phyloP scores from a whole-genome alignment of 2,797 vertebrate species.

The Poeciliopsis turneri region DNA sequence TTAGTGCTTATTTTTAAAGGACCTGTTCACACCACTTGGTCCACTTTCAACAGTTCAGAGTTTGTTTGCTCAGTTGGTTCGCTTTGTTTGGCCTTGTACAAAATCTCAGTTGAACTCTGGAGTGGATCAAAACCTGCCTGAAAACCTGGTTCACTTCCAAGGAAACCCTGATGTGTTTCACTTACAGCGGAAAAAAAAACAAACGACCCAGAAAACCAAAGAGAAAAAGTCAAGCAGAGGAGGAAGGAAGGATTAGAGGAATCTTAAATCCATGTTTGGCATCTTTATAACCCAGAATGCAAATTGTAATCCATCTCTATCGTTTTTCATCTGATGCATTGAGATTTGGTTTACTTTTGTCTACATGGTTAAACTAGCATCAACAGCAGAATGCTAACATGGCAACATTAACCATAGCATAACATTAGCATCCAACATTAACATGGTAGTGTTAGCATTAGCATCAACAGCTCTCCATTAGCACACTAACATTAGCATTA shows the following conservation, averaged over 20 bases:
- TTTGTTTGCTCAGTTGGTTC: not conserved
- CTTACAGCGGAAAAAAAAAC: not conserved
- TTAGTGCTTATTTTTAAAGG: not conserved
- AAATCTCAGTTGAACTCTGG: not conserved
- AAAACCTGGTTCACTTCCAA: not conserved
- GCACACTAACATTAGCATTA: not conserved
- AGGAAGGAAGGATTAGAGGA: not conserved
- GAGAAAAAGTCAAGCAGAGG: not conserved
- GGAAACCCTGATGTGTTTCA: not conserved
- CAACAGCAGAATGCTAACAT: not conserved
- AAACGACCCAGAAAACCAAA: not conserved
- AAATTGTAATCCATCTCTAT: not conserved
- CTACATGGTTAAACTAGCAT: not conserved
- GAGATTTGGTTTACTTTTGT: not conserved
- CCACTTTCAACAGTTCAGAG: not conserved
- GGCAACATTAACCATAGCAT: not conserved
- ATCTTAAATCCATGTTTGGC: not conserved
- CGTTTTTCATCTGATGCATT: not conserved
- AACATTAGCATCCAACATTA: not conserved
- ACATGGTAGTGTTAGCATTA: not conserved
- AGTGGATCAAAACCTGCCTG: not conserved
- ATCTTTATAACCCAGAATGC: not conserved
- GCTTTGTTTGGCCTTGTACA: not conserved
- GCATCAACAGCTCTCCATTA: not conserved
- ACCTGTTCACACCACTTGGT: not conserved